phyloP scores from a whole-genome alignment of 1,140 invertebrate genomes.

The Heterodera carotae region DNA sequence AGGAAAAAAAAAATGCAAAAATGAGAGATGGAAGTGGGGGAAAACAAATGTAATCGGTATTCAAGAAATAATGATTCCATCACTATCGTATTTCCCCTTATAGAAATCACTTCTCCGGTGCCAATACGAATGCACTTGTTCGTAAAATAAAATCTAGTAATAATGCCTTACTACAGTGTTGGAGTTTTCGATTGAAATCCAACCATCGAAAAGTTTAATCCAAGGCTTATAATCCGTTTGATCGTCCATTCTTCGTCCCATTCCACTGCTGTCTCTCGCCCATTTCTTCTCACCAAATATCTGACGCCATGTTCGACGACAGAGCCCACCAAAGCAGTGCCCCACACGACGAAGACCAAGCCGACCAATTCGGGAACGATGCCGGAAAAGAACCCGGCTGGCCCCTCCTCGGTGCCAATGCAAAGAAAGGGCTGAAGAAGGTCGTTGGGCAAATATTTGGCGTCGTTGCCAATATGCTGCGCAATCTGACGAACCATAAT shows the following conservation, averaged over 20 bases:
- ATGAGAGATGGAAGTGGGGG: too few relatives aligned
- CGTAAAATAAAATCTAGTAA: too few relatives aligned
- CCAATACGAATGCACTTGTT: too few relatives aligned
- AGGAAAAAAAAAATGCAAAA: too few relatives aligned
- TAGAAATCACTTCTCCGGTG: too few relatives aligned
- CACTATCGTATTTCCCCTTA: too few relatives aligned
- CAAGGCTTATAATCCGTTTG: too few relatives aligned
- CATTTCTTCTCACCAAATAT: conserved; percentile 20
- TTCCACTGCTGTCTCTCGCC: not conserved
- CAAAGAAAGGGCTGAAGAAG: conserved; percentile 28
- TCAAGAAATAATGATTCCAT: too few relatives aligned
- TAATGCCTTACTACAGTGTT: too few relatives aligned
- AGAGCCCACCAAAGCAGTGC: conserved; percentile 33
- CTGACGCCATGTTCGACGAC: conserved; percentile 43
- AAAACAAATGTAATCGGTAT: too few relatives aligned
- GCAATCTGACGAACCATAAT: conserved; percentile 62
- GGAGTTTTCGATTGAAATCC: too few relatives aligned
- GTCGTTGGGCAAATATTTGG: conserved; percentile 45
- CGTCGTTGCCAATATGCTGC: conserved; percentile 58
- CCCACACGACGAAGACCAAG: conserved; percentile 53
- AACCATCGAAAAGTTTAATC: too few relatives aligned
- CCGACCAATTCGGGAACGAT: conserved; percentile 56
- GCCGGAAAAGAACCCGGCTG: conserved; percentile 57
- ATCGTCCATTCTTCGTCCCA: not conserved
- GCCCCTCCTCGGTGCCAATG: conserved; percentile 60